phyloP scores from a whole-genome alignment of 1,140 invertebrate species.

The Neuroterus valhalla region DNA sequence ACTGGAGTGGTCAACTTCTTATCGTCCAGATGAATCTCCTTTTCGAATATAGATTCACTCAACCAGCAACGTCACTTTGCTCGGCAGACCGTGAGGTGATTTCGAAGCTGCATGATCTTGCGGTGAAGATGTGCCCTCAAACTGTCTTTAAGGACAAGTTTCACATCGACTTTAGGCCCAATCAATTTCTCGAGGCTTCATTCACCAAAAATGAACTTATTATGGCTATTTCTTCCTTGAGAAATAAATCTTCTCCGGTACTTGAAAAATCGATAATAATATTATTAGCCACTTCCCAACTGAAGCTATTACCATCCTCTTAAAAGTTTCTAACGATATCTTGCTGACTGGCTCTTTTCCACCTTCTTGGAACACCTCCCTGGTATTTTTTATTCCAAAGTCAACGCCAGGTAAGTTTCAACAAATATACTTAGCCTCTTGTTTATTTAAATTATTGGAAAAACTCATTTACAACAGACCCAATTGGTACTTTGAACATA shows the following conservation, averaged over 20 bases:
- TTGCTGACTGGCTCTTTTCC: too few relatives aligned
- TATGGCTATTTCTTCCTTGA: slow-evolving; percentile 11
- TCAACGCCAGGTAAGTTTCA: too few relatives aligned
- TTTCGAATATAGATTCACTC: slow-evolving; percentile 31
- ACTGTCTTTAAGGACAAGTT: slow-evolving; percentile 12
- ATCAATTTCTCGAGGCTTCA: neutral
- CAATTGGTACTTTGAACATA: slow-evolving; percentile 39
- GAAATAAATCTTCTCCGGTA: slow-evolving; percentile 39
- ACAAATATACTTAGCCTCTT: too few relatives aligned
- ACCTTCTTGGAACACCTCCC: too few relatives aligned
- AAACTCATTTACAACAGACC: slow-evolving; percentile 45
- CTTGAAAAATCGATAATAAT: slow-evolving; percentile 47
- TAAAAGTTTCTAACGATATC: slow-evolving; percentile 50
- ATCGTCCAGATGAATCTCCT: neutral
- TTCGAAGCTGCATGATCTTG: neutral
- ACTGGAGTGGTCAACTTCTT: neutral
- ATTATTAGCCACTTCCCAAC: slow-evolving; percentile 41
- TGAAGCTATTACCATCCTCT: slow-evolving; percentile 38
- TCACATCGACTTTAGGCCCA: neutral
- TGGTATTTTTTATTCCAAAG: too few relatives aligned
- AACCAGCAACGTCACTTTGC: neutral
- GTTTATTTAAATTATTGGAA: too few relatives aligned
- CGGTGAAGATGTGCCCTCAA: neutral
- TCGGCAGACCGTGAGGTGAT: neutral
- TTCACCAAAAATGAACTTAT: slow-evolving; percentile 32